Base-by-base conservation (phyloP, 1,140 invertebrate genomes). In the Cyclina sinensis region DNA sequence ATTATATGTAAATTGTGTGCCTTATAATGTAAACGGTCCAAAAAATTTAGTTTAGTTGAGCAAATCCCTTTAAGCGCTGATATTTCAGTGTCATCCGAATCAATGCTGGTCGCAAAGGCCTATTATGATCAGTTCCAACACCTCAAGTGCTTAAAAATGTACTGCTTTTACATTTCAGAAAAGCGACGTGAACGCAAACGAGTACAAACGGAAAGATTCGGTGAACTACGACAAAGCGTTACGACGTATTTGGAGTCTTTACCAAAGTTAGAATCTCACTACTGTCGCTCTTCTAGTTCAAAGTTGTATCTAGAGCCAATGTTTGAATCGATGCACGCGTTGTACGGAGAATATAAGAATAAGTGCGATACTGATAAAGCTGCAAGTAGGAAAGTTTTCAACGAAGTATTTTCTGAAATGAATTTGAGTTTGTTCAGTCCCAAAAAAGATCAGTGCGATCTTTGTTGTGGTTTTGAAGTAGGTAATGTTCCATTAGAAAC, bases 201-300 rank as follows among this genome's bases (percentile, higher is more conserved):
- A 39, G 68, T 16, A 32, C 16, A 73, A 39, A 14, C 14, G 4
- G n/a, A 48, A 43, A 39, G 35, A 48, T 5, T 1, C 43, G 14
- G 24, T 11, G 73, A 76, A n/a, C 27, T 80, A 14, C 46, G 76
- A 54, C 46, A 80, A 32, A 21, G 46, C 39, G 48, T 57, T 18
- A 32, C 11, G 7, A 18, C 18, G 18, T 80, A 27, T 27, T 27
- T 80, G 37, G 76, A 80, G 16, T 46, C 27, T 9, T 43, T 73
- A 30, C 59, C 84, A 37, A 76, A 86, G 54, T 18, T 86, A 30
- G 32, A 51, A 76, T 86, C 84, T n/a, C 84, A 86, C 24, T 86
- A 86, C 51, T 86, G 84, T 37, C 46, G 73, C 14, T 24, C 48
- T 21, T 59, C 70, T 16, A 39, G 24, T 37, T 43, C 46, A 21